Evolutionary conservation across 2,113 vertebrate species (phyloP), one percentile per base, ranked within the genome.

Genomic region (Riparia riparia): DNA sequence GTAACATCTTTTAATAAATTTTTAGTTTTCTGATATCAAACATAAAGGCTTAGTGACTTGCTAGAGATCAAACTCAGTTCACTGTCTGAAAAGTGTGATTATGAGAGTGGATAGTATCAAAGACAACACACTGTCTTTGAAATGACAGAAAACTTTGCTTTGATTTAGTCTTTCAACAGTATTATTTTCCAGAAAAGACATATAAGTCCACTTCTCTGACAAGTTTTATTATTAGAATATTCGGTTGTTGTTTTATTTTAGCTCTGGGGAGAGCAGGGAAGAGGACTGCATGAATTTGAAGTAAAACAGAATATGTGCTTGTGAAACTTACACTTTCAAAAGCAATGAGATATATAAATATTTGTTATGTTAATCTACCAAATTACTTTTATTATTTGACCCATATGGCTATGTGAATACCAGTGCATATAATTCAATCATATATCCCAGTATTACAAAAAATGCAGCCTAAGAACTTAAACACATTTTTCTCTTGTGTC

Each of bases 361-460:
- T 93, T 95, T 92, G 83, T 86, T 95, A 94, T 89, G 73, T 65
- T 97, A 90, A 96, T 92, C 78, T 89, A 45, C 54, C 78, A 81
- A 81, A 91, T 94, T 81, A 65, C 90, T 83, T 92, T 78, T 95
- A 76, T 91, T 96, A 96, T 96, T 97, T 96, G 81, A 94, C 91
- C 94, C 91, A 94, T 91, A 91, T 94, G 90, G 64, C 17, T 96
- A 44, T 92, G 70, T 89, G 92, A 85, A 82, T 81, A 74, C 53
- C 60, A 85, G 37, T 34, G 26, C 63, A 71, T 90, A 94, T 61
- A 92, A 76, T 58, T 90, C 77, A 80, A 24, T 90, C 79, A 86
- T 93, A 56, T 78, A 65, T 51, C 68, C 72, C 60, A 68, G 47
- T 69, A 82, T 82, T 86, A 88, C 34, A 87, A 95, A 95, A 96